Percentiles rank a stretch among this genome's conserved stretches.
These are phyloP conservation scores for Eurystomus glaucurus DNA, from an alignment of 2,797 vertebrate species.

Conservation along the genomic window DNA sequence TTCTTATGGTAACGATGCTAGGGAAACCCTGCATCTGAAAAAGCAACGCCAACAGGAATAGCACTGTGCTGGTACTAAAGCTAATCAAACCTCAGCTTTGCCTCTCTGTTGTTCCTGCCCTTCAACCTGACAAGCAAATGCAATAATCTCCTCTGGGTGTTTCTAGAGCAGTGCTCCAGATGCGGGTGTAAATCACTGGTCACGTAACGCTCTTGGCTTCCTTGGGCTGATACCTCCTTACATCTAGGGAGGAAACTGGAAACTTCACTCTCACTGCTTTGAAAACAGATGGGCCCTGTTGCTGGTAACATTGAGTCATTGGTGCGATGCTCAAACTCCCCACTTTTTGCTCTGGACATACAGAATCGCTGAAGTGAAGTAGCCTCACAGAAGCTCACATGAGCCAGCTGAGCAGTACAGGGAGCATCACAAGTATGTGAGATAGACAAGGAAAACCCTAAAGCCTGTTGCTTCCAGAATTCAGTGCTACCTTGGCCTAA, in stretches of 20 bases:
- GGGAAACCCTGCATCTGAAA: background rate
- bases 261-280: background rate
- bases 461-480: background rate
- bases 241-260: background rate
- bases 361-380: background rate
- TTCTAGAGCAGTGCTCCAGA: background rate
- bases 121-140: background rate
- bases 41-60: background rate
- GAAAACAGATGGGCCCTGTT: background rate
- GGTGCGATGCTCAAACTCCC: background rate
- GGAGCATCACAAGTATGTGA: accelerated
- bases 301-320: background rate
- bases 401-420: background rate
- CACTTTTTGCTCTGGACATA: accelerated
- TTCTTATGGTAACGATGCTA: background rate
- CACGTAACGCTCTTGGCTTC: background rate
- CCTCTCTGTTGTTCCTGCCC: accelerated
- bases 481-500: background rate
- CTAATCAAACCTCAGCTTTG: accelerated
- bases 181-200: background rate
- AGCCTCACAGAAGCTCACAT: accelerated
- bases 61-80: background rate
- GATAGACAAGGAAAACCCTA: background rate
- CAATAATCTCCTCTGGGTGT: accelerated
- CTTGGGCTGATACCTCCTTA: background rate